Base-by-base conservation (phyloP, 2,113 vertebrate genomes). In the Myiopsitta monachus region DNA sequence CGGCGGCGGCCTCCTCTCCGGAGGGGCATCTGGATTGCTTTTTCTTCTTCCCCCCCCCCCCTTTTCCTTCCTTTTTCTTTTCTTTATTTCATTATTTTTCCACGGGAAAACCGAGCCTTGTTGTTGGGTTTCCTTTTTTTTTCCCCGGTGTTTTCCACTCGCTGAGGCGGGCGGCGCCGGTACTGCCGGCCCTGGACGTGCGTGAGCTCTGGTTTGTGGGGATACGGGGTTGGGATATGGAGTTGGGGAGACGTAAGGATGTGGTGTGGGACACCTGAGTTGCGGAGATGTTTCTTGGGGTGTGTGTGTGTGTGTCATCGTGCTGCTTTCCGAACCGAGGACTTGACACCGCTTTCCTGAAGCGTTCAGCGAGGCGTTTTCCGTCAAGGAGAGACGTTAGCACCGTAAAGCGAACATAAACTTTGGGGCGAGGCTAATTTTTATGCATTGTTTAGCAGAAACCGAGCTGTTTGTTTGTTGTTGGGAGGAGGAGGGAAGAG, bases 381-480 rank as follows among this genome's bases (percentile, higher is more conserved):
- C 83, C 84, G 41, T 54, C 83, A 14, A 41, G 36, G 66, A 64
- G 84, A 55, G 91, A 68, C 78, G 30, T 68, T 68, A 82, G 69
- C 38, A 23, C 57, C 15, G 18, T 41, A 82, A 95, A 79, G 67
- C 81, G 74, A 26, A 66, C 74, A 78, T 87, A 82, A 94, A 95
- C 91, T 92, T 90, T 0, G 59, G 82, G 91, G 84, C 55, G 91
- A 94, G 96, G 87, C 88, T 84, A 12, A 67, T 92, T 92, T 81
- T 88, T 46, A 79, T 36, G 87, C 70, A 75, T 91, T 85, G 87
- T 94, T 83, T 83, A 85, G 62, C 70, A 75, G 77, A 89, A 87
- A 79, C 66, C 57, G 49, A 81, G 39, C 22, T 87, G 70, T 83
- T 87, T 85, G 75, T 66, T 75, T 83, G 70, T 72, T 82, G 59